Base-by-base conservation (phyloP, 2,113 vertebrate species). In the Corapipo altera region DNA sequence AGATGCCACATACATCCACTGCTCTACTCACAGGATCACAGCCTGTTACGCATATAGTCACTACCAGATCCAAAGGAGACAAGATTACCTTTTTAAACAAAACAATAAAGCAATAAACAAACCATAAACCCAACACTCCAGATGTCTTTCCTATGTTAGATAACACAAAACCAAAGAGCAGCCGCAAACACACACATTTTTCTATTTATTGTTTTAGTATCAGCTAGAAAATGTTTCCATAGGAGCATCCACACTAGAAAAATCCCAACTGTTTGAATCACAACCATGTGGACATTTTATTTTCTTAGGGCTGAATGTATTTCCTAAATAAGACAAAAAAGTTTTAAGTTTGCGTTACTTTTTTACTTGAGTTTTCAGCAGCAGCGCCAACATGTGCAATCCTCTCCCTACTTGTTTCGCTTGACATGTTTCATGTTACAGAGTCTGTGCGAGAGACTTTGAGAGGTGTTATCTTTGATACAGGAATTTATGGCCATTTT, bases 401-500 rank as follows among this genome's bases (percentile, higher is more conserved):
- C 66, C 91, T 58, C 70, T 91, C 85, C 88, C 71, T 69, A 19
- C 66, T 87, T 69, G 64, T 82, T 90, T 80, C 0, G 1, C 85
- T 94, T 94, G 96, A 95, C 92, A 46, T 97, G 91, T 94, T 97
- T 96, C 97, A 94, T 73, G 91, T 95, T 97, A 88, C 85, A 74
- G 90, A 77, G 72, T 9, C 93, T 51, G 73, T 61, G 55, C 0
- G 48, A 89, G 91, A 96, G 94, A 88, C 87, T 96, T 93, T 93
- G 96, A 96, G 92, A 96, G 88, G 95, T 96, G 93, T 96, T 97
- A 96, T 97, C 95, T 97, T 94, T 88, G 91, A 93, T 96, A 89
- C 55, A 97, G 92, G 95, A 97, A 97, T 97, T 97, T 97, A 97
- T 95, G 96, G 88, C 89, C 95, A 92, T 97, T 97, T 97, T 96